A percentile compares a stretch with the other conserved stretches of the same genome.
These are phyloP conservation scores for Oscheius onirici DNA, from an alignment of 2,888 invertebrate species.

Conservation along the genomic window DNA sequence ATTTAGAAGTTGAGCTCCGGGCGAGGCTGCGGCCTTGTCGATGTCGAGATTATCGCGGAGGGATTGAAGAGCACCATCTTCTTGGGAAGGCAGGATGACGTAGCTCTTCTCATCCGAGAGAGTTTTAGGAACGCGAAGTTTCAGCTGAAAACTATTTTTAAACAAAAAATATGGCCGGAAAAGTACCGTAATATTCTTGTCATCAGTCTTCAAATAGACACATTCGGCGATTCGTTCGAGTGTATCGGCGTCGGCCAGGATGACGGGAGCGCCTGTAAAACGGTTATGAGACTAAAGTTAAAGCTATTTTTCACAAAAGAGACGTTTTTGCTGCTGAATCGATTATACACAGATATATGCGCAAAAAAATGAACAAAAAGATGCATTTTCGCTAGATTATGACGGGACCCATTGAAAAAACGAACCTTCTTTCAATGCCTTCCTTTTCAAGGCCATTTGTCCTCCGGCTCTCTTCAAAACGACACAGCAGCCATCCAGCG, in stretches of 20 bases:
- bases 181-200: slow-evolving; percentile 5
- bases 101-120: not conserved
- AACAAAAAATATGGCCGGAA: not conserved
- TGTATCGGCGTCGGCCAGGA: not conserved
- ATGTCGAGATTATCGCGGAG: not conserved
- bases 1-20: slow-evolving; percentile 2
- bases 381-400: not conserved
- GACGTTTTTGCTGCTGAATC: too few species aligned
- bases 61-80: slow-evolving; percentile 9
- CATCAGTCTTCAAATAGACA: not conserved
- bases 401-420: not conserved
- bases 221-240: slow-evolving; percentile 1
- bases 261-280: slow-evolving; percentile 17
- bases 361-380: too few species aligned
- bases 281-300: too few species aligned
- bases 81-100: slow-evolving; percentile 4
- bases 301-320: too few species aligned
- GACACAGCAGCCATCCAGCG: not conserved
- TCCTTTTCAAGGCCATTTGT: not conserved
- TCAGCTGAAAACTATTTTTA: slow-evolving; percentile 2
- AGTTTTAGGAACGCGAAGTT: not conserved
- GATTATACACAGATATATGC: too few species aligned
- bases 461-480: not conserved
- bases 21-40: not conserved
- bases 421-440: slow-evolving; percentile 3